Conservation (phyloP, 2,113 vertebrate species). For the Ginglymostoma cirratum region DNA sequence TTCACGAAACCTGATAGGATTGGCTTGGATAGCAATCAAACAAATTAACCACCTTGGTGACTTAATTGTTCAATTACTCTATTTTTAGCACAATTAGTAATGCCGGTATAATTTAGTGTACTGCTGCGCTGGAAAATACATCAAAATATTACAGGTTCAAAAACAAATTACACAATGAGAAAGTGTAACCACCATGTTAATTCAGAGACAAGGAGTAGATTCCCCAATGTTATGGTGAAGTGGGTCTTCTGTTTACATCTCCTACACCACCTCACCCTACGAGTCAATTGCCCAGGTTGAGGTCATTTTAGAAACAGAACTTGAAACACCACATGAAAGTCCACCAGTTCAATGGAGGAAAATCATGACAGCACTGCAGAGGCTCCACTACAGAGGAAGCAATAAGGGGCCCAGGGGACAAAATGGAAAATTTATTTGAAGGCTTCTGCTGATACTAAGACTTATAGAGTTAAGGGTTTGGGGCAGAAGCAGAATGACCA, state of each 20-base stretch:
- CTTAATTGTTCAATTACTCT: not conserved
- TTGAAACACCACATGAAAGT: not conserved
- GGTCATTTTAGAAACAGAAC: not conserved
- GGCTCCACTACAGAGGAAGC: not conserved
- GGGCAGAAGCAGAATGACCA: not conserved
- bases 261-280: not conserved
- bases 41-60: no score
- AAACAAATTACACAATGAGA: not conserved
- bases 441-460: not conserved
- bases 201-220: not conserved
- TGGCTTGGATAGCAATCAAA: no score
- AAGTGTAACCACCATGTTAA: not conserved
- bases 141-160: not conserved
- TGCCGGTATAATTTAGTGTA: not conserved
- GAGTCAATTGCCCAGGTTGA: not conserved
- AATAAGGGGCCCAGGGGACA: not conserved
- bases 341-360: not conserved
- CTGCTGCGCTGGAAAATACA: not conserved
- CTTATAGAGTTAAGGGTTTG: not conserved
- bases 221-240: not conserved
- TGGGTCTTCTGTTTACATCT: not conserved
- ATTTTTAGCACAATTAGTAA: not conserved
- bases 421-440: not conserved
- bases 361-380: not conserved
- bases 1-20: no score